These are phyloP conservation scores for Eupithecia vulgata DNA, from an alignment of 2,888 invertebrate species.

Conservation along the genomic window DNA sequence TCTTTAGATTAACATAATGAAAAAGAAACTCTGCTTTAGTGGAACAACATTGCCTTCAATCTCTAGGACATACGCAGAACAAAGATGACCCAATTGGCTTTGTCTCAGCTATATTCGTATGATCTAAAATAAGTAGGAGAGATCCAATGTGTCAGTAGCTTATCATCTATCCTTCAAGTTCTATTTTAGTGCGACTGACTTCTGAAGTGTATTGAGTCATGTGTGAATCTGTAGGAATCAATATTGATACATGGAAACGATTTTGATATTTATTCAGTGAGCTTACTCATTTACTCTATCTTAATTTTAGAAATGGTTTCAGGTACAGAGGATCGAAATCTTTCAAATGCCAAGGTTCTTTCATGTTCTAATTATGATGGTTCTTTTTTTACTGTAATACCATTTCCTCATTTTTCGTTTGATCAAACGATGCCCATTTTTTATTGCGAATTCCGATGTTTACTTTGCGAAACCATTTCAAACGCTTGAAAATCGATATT, in stretches of 20 bases:
- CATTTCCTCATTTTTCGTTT: background rate
- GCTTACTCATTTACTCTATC: constrained; percentile 5
- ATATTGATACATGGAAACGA: constrained; percentile 27
- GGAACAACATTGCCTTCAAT: background rate
- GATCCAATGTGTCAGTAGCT: background rate
- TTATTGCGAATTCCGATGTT: background rate
- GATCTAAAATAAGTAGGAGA: background rate
- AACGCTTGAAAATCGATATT: background rate
- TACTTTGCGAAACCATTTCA: background rate
- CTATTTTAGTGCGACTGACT: constrained; percentile 41
- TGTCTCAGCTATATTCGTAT: constrained; percentile 2
- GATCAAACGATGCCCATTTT: background rate
- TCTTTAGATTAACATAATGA: background rate
- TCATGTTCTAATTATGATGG: background rate
- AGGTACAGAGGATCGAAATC: background rate
- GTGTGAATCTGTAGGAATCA: constrained; percentile 41
- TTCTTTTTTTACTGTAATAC: background rate
- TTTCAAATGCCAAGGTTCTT: background rate
- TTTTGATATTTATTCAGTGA: constrained; percentile 17
- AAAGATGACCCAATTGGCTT: constrained; percentile 3
- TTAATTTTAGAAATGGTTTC: background rate
- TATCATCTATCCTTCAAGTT: constrained; percentile 38
- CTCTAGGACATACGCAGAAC: background rate
- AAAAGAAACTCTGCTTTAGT: background rate
- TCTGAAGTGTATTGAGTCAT: constrained; percentile 55